Evolutionary conservation across 2,113 vertebrate species (phyloP), one percentile per base, ranked within the genome.

Genomic region (Oostethus manadensis): DNA sequence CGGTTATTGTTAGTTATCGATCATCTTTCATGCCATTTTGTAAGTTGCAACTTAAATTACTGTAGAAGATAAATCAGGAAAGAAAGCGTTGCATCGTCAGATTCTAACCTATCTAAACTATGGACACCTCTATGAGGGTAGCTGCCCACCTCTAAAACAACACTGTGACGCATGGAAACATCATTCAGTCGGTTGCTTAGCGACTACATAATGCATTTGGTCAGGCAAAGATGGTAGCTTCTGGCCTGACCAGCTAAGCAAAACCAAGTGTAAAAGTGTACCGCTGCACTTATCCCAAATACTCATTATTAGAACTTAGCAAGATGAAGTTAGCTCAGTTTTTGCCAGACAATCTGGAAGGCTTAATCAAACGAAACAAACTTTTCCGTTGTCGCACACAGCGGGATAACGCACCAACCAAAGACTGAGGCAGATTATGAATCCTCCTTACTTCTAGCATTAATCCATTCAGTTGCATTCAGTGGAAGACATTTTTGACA

Each of bases 111-210:
- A 38, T 42, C 18, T 40, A 20, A 35, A 55, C 35, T 20, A 13
- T 40, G 33, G 35, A n/a, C 35, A 55, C 35, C 53, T 55, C 18
- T 35, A 38, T 54, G 51, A 54, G 20, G 23, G 9, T 29, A 35
- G n/a, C 29, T 38, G 51, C 51, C 51, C 51, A 54, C 51, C 51
- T 35, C 5, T n/a, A 15, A 13, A 18, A 40, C 40, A 55, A 55
- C 33, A 55, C 53, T 40, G 35, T 35, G 53, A 55, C 53, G 53
- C 53, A 55, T 13, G 18, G 40, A 54, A 55, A 40, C 18, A 55
- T 40, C 35, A 55, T 55, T 35, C 53, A 35, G 53, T 55, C 53
- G 21, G 53, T 55, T 55, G 53, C 53, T 35, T 55, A 35, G 53
- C 53, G 38, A 55, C 53, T 55, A 40, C 53, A 55, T 18, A 33